Base-by-base conservation (phyloP, 2,888 invertebrate species). In the Drosophila mercatorum region DNA sequence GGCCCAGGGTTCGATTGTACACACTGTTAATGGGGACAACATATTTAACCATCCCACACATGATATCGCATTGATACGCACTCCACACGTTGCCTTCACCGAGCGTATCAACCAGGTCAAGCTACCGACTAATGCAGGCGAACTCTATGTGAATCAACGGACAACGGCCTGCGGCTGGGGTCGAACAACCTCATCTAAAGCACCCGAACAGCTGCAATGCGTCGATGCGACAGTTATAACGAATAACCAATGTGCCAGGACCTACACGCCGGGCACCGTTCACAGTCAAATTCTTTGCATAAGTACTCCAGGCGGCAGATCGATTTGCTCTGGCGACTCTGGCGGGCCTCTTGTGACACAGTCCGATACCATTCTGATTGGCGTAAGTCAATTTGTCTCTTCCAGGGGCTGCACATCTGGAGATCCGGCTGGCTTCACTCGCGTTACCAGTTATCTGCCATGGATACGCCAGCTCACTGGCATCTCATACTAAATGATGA, bases 231-330 rank as follows among this genome's bases (percentile, higher is more conserved):
- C 68, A 63, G 51, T 80, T 63, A 34, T 90, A 88, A 8, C 81
- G 75, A 75, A 91, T 89, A 56, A 83, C 81, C 46, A 92, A 91
- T 87, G 90, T 80, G 92, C 92, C 3, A 92, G 91, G 61, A 88
- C 88, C 36, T 92, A 92, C 55, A 89, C 89, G 38, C 83, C 91
- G 5, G 47, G 68, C 11, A 43, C 53, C 2, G 40, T 65, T 2
- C 46, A 60, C 46, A 36, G 61, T 28, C 52, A 67, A 26, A 61
- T 68, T 0, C 38, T 83, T 0, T 84, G 85, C 56, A 68, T 72
- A 2, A 55, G 31, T 14, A 70, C 73, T 2, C 17, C 62, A 2
- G 58, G 60, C 5, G 58, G 78, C 5, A 66, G 7, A 38, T 77
- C 77, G 0, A 74, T 51, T 26, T 77, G 78, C 8, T 55, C 8